A percentile compares a stretch with the other conserved stretches of the same genome.
phyloP scores from a whole-genome alignment of 2,113 vertebrate species.

The Istiophorus platypterus region DNA sequence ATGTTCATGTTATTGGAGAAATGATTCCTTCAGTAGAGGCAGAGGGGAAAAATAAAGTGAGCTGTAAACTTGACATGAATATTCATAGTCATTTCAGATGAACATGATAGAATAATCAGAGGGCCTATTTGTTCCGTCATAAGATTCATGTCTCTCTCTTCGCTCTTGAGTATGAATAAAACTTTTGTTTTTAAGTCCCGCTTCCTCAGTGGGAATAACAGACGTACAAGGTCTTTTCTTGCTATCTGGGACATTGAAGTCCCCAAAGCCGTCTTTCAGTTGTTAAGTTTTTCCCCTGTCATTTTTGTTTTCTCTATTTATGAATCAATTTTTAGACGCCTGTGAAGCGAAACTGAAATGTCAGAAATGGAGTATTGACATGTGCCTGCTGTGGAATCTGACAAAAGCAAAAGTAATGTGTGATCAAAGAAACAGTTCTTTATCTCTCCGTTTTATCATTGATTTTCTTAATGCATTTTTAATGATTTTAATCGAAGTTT shows the following conservation, averaged over 20 bases:
- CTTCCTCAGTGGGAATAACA: slow-evolving; percentile 55
- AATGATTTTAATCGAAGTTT: background rate
- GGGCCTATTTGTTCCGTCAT: slow-evolving; percentile 59
- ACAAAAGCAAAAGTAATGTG: background rate
- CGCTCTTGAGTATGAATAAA: slow-evolving; percentile 51
- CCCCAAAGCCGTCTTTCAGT: slow-evolving; percentile 45
- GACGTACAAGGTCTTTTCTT: slow-evolving; percentile 49
- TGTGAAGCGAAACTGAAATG: slow-evolving; percentile 22
- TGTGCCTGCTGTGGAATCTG: background rate
- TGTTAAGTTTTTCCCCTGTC: background rate
- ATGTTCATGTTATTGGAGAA: background rate
- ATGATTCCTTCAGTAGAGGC: background rate
- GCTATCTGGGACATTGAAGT: slow-evolving; percentile 63
- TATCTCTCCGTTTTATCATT: background rate
- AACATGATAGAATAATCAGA: slow-evolving; percentile 62
- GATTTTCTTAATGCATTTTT: background rate
- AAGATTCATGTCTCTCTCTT: slow-evolving; percentile 46
- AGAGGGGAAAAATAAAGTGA: background rate
- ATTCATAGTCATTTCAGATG: slow-evolving; percentile 31
- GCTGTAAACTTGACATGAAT: slow-evolving; percentile 31
- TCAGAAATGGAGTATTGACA: slow-evolving; percentile 28
- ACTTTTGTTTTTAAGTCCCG: slow-evolving; percentile 60
- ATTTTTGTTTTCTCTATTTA: slow-evolving; percentile 12
- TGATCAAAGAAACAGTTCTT: background rate
- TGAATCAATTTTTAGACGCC: slow-evolving; percentile 21